These are phyloP conservation scores for Epinephelus moara DNA, from an alignment of 2,113 vertebrate species.

Conservation along the genomic window DNA sequence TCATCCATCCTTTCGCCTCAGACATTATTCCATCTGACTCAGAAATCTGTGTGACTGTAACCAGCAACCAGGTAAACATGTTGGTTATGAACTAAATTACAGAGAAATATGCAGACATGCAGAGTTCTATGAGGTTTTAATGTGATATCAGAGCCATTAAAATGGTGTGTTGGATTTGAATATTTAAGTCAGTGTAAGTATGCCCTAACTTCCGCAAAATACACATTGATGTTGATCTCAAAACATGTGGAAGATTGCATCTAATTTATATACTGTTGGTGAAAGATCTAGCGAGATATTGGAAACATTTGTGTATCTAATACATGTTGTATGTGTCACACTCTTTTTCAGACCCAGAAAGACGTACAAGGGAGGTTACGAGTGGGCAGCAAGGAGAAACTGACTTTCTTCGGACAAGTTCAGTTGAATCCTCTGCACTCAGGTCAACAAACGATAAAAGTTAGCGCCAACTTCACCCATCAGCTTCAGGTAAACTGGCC, in stretches of 20 bases:
- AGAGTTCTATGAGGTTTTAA: not conserved
- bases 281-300: not conserved
- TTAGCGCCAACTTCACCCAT: constrained; percentile 82
- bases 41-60: constrained; percentile 85
- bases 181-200: not conserved
- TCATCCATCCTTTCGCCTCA: constrained; percentile 85
- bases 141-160: not conserved
- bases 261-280: not conserved
- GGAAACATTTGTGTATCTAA: not conserved
- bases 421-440: constrained; percentile 68
- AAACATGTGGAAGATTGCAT: not conserved
- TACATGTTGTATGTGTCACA: not conserved
- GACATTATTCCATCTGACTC: constrained; percentile 83
- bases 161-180: not conserved
- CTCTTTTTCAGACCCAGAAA: constrained; percentile 75
- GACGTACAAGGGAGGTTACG: constrained; percentile 81
- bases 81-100: not conserved
- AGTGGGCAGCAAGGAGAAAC: constrained; percentile 78
- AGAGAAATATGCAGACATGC: not conserved
- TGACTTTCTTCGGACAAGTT: constrained; percentile 81
- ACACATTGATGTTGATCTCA: not conserved
- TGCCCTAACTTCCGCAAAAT: not conserved
- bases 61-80: constrained; percentile 75
- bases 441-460: constrained; percentile 65
- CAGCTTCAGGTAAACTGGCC: constrained; percentile 84